phyloP scores from a whole-genome alignment of 2,888 invertebrate genomes.

The Vesta saturnalis region DNA sequence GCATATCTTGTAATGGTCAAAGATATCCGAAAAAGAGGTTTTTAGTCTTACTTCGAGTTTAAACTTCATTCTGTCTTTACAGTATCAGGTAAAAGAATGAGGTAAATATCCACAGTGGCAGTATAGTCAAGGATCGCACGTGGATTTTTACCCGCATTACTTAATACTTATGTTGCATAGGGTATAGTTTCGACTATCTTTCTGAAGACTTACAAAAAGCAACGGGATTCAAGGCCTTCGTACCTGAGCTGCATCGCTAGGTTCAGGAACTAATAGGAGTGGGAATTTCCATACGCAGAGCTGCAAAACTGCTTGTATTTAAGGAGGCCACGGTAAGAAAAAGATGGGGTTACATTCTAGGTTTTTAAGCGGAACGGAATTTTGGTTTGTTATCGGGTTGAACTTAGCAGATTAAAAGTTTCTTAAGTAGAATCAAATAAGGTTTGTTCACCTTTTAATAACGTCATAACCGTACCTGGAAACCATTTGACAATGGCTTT shows the following conservation, averaged over 20 bases:
- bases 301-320: background rate
- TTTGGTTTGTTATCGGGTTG: too few relatives aligned
- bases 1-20: background rate
- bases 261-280: background rate
- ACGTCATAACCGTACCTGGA: too few relatives aligned
- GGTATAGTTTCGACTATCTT: background rate
- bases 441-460: too few relatives aligned
- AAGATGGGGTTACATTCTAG: too few relatives aligned
- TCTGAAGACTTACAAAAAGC: background rate
- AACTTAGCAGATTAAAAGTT: too few relatives aligned
- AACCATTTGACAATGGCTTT: too few relatives aligned
- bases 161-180: background rate
- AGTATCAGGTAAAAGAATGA: background rate
- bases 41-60: too few relatives aligned
- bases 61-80: background rate
- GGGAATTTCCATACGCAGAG: background rate
- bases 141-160: background rate
- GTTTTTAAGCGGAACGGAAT: too few relatives aligned
- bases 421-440: too few relatives aligned
- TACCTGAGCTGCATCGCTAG: background rate
- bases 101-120: background rate
- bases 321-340: background rate
- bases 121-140: too few relatives aligned
- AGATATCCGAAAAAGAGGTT: background rate
- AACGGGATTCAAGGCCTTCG: background rate